A percentile compares a stretch with the other conserved stretches of the same genome.
phyloP scores from a whole-genome alignment of 1,140 invertebrate species.

The Drosophila virilis region DNA sequence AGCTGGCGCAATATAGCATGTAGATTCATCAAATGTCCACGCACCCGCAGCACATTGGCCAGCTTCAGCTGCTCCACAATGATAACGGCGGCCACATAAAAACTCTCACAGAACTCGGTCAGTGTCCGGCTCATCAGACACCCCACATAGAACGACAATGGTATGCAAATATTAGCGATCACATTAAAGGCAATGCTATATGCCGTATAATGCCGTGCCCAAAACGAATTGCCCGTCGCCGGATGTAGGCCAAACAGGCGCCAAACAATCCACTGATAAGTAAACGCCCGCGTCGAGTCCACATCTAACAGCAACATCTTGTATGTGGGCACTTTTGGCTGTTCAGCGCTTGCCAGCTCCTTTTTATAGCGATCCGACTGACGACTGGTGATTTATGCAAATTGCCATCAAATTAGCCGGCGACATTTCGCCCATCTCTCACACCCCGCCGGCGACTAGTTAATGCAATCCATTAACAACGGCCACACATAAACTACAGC shows the following conservation, averaged over 20 bases:
- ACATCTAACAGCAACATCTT: conserved; percentile 25
- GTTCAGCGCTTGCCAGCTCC: neutral
- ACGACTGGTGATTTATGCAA: conserved; percentile 57
- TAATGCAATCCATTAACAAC: conserved; percentile 2
- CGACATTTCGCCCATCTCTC: neutral
- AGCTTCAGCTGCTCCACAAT: conserved; percentile 49
- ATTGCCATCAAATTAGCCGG: conserved; percentile 49
- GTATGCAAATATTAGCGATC: neutral
- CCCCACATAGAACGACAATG: conserved; percentile 24
- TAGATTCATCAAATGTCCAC: conserved; percentile 24
- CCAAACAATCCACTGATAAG: conserved; percentile 58
- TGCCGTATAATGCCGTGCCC: conserved; percentile 38
- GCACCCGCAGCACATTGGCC: conserved; percentile 27
- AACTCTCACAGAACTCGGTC: conserved; percentile 55
- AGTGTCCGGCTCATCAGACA: conserved; percentile 22
- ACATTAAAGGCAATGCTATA: conserved; percentile 35
- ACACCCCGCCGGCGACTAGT: neutral
- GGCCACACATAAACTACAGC: neutral
- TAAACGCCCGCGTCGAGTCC: conserved; percentile 56
- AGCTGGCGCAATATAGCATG: conserved; percentile 35
- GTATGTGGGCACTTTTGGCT: neutral
- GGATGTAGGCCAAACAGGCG: conserved; percentile 44
- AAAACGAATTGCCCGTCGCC: conserved; percentile 17
- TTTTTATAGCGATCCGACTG: conserved; percentile 50
- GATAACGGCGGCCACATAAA: conserved; percentile 39